Evolutionary conservation across 2,113 vertebrate genomes (phyloP), one percentile per base, ranked within the genome.

Genomic region (Periophthalmus modestus): DNA sequence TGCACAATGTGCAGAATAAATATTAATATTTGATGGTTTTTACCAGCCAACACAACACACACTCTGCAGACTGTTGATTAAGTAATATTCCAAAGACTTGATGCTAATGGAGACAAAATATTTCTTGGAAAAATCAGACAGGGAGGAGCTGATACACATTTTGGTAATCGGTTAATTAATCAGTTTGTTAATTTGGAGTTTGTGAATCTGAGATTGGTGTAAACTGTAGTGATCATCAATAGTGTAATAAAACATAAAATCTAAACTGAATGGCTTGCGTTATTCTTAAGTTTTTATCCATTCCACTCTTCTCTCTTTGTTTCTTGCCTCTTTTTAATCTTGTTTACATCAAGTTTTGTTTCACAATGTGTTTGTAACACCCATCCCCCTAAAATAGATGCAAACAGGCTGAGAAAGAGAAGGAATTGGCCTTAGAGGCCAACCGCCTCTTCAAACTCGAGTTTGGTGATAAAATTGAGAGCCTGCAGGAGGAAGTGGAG

Each of bases 381-480:
- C 65, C 43, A 13, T 94, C 39, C 77, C 13, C 54, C 80, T 72
- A 94, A 95, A 92, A 94, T 95, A 98, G 98, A 97, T 97, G 93
- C 92, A 96, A 95, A 73, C 95, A 95, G 93, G 94, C 95, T 0
- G 96, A 97, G 92, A 91, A 84, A 77, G 94, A 95, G 73, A 90
- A 95, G 71, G 95, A 95, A 80, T 89, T 94, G 83, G 97, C 97
- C 0, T 75, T 95, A 24, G 94, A 97, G 85, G 97, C 97, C 85
- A 99, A 96, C 89, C 93, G 95, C 2, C 96, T 98, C 92, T 99
- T 99, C 95, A 99, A 98, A 86, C 94, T 95, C 89, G 98, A 99
- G 75, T 99, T 99, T 55, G 98, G 97, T 57, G 98, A 99, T 91
- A 99, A 98, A 92, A 99, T 99, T 78, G 94, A 95, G 91, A 96